These are phyloP conservation scores for Tetragnatha versicolor DNA, from an alignment of 1,140 invertebrate genomes.

Conservation along the genomic window DNA sequence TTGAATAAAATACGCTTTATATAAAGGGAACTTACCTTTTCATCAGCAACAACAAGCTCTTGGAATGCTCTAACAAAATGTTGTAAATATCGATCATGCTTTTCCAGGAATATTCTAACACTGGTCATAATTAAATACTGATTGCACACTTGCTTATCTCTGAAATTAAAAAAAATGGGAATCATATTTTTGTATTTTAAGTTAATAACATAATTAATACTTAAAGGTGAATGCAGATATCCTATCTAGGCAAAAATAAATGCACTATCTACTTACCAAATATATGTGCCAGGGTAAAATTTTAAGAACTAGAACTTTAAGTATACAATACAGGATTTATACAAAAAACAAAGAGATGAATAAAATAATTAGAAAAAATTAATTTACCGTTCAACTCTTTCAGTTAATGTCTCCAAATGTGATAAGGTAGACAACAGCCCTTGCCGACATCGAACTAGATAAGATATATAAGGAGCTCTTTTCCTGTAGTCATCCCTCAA, in stretches of 20 bases:
- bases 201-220: background rate
- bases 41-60: slow-evolving; percentile 76
- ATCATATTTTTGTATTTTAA: background rate
- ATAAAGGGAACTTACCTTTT: slow-evolving; percentile 70
- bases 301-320: too few species aligned
- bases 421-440: slow-evolving; percentile 80
- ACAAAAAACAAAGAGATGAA: background rate
- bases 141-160: slow-evolving; percentile 77
- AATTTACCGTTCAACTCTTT: slow-evolving; percentile 65
- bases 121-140: slow-evolving; percentile 81
- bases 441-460: slow-evolving; percentile 83
- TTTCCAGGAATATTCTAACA: slow-evolving; percentile 79
- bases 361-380: background rate
- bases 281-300: too few species aligned
- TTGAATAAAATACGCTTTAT: background rate
- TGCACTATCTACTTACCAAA: too few species aligned
- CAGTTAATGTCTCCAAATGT: slow-evolving; percentile 74
- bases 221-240: too few species aligned
- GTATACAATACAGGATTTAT: too few species aligned
- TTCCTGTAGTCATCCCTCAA: slow-evolving; percentile 81
- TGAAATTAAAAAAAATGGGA: slow-evolving; percentile 60
- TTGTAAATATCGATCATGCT: slow-evolving; percentile 68
- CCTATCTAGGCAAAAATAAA: too few species aligned
- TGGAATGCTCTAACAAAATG: slow-evolving; percentile 81
- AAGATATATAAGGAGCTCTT: slow-evolving; percentile 82